Evolutionary conservation across 2,888 invertebrate genomes (phyloP).

Genomic region (Drosophila differens): DNA sequence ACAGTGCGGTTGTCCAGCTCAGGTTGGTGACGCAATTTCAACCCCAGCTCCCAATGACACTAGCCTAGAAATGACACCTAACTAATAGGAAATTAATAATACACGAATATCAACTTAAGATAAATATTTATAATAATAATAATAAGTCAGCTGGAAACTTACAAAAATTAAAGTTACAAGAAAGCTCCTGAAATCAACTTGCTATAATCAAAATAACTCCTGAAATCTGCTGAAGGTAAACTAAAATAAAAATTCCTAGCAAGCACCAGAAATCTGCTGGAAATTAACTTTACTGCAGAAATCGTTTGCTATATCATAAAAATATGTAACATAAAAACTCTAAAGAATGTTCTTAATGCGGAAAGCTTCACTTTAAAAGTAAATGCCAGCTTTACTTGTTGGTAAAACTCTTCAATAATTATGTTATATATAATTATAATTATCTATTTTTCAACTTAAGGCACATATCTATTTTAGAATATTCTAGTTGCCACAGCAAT

Average conservation of each 20-base stretch:
- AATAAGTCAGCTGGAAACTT: not conserved
- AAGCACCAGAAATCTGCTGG: not conserved
- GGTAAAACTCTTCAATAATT: not conserved
- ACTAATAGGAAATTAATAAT: not conserved
- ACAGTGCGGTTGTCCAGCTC: slow-evolving; percentile 66
- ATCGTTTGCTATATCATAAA: not conserved
- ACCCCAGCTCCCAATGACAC: slow-evolving; percentile 26
- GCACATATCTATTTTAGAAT: not conserved
- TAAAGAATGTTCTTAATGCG: not conserved
- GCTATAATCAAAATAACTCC: not conserved
- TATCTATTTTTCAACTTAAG: not conserved
- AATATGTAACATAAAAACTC: not conserved
- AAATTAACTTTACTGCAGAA: not conserved
- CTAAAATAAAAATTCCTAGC: not conserved
- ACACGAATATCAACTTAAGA: not conserved
- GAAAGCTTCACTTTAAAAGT: not conserved
- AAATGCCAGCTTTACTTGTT: not conserved
- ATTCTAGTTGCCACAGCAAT: slow-evolving; percentile 8
- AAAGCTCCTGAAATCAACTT: not conserved
- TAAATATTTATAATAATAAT: not conserved
- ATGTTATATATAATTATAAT: not conserved
- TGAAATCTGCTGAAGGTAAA: not conserved
- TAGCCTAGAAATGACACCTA: slow-evolving; percentile 10
- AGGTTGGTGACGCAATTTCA: slow-evolving; percentile 62
- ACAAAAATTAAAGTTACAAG: not conserved